These are phyloP conservation scores for Drosophila mauritiana DNA, from an alignment of 1,140 invertebrate species.

Conservation along the genomic window DNA sequence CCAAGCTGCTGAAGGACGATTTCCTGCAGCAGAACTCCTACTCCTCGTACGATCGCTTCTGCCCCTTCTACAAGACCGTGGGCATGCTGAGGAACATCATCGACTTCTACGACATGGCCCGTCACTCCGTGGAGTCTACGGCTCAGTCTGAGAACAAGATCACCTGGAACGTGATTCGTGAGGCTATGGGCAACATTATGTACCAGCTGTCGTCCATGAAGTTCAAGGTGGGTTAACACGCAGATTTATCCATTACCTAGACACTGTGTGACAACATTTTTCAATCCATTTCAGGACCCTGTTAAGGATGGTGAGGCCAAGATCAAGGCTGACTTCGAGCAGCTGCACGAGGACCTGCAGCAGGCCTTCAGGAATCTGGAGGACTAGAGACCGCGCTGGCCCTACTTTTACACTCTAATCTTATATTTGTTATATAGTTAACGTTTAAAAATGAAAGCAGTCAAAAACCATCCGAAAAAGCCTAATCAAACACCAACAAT, in stretches of 20 bases:
- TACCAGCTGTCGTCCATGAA: conserved; percentile 99
- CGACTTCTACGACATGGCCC: conserved; percentile 98
- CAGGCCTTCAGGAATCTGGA: conserved; percentile 99
- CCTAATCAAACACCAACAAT: conserved; percentile 48
- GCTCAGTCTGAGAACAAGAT: conserved; percentile 99
- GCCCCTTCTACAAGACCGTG: conserved; percentile 99
- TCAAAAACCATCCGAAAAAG: conserved; percentile 48
- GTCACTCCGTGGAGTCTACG: conserved; percentile 98
- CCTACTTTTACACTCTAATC: conserved; percentile 78
- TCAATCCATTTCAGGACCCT: conserved; percentile 90
- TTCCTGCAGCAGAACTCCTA: conserved; percentile 99
- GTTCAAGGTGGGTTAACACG: conserved; percentile 92
- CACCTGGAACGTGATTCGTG: conserved; percentile 98
- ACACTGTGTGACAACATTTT: neutral
- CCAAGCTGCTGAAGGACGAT: conserved; percentile 99
- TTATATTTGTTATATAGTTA: conserved; percentile 83
- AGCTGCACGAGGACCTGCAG: conserved; percentile 97
- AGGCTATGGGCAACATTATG: conserved; percentile 97
- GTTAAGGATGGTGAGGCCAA: conserved; percentile 98
- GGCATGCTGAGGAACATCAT: conserved; percentile 99
- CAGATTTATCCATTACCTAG: neutral
- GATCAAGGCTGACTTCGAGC: conserved; percentile 98
- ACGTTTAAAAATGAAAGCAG: conserved; percentile 68
- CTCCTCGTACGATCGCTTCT: conserved; percentile 98
- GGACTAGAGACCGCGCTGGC: conserved; percentile 89